Evolutionary conservation across 2,888 invertebrate species (phyloP), one percentile per base, ranked within the genome.

Genomic region (Ichneumoninae sp.): DNA sequence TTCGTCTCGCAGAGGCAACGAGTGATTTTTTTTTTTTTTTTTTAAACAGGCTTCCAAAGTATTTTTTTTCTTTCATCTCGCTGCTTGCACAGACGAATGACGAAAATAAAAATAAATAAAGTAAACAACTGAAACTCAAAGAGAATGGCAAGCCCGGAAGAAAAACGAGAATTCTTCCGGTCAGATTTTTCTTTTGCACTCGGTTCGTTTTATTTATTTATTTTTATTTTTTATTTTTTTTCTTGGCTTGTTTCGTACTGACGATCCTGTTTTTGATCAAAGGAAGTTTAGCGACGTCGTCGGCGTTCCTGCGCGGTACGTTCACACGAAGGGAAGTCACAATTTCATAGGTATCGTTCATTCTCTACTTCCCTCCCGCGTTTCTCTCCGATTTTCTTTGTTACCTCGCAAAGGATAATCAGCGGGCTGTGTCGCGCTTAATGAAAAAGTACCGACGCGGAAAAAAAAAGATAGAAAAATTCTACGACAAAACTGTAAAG

Each of bases 211-310:
- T n/a, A 7, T 22, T 66, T 40, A 40, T 36, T 16, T 36, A 3
- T 57, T 54, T 54, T 33, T 13, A 7, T n/a, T 22, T 19, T 66
- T 40, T 57, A 22, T n/a, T 36, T 8, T 71, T 54, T 54, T 33
- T 33, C 33, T 60, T 3, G 22, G 40, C 3, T 40, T 19, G 19
- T 3, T 36, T 36, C 44, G n/a, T 7, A 54, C 50, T 13, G 33
- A 65, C 33, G 65, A 65, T 69, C 47, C 22, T 10, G 26, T 47
- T 16, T 79, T 74, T 75, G 63, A 83, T 83, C 74, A 83, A 54
- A 44, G 73, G 36, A 70, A 40, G 57, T 69, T n/a, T 19, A 13
- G 52, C 74, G 47, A 71, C 47, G 26, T 69, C 69, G 52, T 69
- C 36, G 52, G 10, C 57, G 65, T 40, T 40, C 10, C 40, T 40